phyloP scores from a whole-genome alignment of 2,888 invertebrate genomes.

The Caenorhabditis afra region DNA sequence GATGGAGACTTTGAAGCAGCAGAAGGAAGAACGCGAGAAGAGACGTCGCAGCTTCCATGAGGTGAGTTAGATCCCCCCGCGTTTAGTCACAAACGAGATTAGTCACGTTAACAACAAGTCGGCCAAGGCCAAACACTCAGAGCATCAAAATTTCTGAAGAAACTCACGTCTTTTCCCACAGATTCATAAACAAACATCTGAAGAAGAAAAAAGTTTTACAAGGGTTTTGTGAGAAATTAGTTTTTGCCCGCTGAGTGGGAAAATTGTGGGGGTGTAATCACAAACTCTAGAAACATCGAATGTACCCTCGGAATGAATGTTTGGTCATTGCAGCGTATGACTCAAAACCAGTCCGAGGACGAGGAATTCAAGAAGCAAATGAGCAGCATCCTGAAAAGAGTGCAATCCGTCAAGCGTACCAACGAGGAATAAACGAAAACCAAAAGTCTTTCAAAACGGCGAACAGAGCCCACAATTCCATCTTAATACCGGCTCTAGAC shows the following conservation, averaged over 20 bases:
- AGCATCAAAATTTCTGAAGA: background rate
- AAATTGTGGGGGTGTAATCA: too few relatives aligned
- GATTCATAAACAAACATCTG: background rate
- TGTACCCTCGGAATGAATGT: too few relatives aligned
- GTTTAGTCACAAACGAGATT: too few relatives aligned
- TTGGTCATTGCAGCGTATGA: conserved; percentile 57
- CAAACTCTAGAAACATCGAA: too few relatives aligned
- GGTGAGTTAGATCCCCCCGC: conserved; percentile 54
- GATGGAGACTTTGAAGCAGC: conserved; percentile 76
- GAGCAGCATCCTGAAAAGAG: conserved; percentile 68
- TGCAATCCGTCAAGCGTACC: conserved; percentile 65
- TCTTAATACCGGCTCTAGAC: background rate
- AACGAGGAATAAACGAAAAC: conserved; percentile 21
- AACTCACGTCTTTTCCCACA: conserved; percentile 8
- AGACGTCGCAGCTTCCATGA: conserved; percentile 79
- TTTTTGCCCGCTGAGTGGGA: too few relatives aligned
- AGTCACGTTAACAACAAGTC: too few relatives aligned
- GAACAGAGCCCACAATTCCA: conserved; percentile 14
- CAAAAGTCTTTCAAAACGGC: conserved; percentile 13
- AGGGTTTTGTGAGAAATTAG: conserved; percentile 8
- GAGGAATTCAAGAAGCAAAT: conserved; percentile 78
- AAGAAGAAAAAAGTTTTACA: background rate
- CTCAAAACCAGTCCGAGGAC: conserved; percentile 74
- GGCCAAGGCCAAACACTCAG: too few relatives aligned
- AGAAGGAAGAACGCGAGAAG: conserved; percentile 78